phyloP scores from a whole-genome alignment of 2,888 invertebrate genomes.

The Formica aserva region DNA sequence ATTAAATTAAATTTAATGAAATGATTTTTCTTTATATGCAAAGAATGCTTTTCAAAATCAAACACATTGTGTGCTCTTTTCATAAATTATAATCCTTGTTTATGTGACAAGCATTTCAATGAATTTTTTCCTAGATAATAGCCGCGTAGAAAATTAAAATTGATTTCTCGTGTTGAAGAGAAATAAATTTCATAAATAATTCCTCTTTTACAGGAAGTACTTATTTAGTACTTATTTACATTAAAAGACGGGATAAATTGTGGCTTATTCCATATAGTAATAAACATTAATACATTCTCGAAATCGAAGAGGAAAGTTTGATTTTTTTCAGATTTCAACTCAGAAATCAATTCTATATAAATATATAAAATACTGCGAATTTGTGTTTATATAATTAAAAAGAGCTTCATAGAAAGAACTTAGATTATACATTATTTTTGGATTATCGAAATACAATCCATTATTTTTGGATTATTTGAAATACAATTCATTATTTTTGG shows the following conservation, averaged over 20 bases:
- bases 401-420: neutral
- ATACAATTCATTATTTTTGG: conserved; percentile 8
- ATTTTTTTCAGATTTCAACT: neutral
- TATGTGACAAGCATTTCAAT: neutral
- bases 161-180: neutral
- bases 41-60: neutral
- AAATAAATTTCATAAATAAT: neutral
- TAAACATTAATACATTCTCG: neutral
- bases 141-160: neutral
- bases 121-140: neutral
- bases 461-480: conserved; percentile 15
- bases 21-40: neutral
- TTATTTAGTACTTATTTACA: neutral
- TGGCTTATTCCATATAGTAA: neutral
- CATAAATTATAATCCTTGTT: neutral
- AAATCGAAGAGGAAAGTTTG: neutral
- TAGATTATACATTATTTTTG: neutral
- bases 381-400: neutral
- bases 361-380: neutral
- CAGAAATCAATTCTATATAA: neutral
- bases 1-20: neutral
- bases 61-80: neutral
- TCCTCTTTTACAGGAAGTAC: neutral
- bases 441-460: neutral
- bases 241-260: neutral